phyloP scores from a whole-genome alignment of 2,888 invertebrate genomes.

The Lithophane semibrunnea region DNA sequence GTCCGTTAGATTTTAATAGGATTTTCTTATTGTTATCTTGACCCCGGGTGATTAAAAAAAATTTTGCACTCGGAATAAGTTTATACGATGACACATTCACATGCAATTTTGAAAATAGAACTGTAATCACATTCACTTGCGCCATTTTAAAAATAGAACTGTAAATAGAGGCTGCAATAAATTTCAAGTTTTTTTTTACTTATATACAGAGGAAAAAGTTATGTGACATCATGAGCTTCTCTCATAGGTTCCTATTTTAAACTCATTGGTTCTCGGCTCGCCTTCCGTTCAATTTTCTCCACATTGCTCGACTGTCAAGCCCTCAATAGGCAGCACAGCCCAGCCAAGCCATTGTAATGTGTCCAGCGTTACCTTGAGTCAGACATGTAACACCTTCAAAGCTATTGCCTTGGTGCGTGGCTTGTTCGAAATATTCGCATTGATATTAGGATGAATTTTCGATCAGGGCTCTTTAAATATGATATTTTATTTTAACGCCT shows the following conservation, averaged over 20 bases:
- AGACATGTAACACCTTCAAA: constrained; percentile 23
- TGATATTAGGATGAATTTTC: not conserved
- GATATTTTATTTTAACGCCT: not conserved
- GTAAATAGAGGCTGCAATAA: not conserved
- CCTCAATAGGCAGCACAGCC: constrained; percentile 24
- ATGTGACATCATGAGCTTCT: constrained; percentile 5
- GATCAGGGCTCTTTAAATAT: not conserved
- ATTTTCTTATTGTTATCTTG: constrained; percentile 47
- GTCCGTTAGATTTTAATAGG: constrained; percentile 62
- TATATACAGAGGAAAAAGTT: not conserved
- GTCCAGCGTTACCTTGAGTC: constrained; percentile 25
- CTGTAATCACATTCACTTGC: not conserved
- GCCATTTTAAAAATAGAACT: constrained; percentile 11
- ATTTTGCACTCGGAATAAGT: not conserved
- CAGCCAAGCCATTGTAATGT: constrained; percentile 27
- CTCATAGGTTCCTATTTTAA: constrained; percentile 24
- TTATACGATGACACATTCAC: not conserved
- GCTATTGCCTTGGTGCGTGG: constrained; percentile 7
- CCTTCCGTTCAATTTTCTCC: constrained; percentile 52
- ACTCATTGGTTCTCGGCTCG: constrained; percentile 15
- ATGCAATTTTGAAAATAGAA: constrained; percentile 12
- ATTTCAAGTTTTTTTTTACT: not conserved
- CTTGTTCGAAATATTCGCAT: constrained; percentile 15
- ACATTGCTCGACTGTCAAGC: constrained; percentile 32
- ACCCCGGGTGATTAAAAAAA: constrained; percentile 24